Base-by-base conservation (phyloP, 1,140 invertebrate genomes). In the Drosophila trapezifrons region DNA sequence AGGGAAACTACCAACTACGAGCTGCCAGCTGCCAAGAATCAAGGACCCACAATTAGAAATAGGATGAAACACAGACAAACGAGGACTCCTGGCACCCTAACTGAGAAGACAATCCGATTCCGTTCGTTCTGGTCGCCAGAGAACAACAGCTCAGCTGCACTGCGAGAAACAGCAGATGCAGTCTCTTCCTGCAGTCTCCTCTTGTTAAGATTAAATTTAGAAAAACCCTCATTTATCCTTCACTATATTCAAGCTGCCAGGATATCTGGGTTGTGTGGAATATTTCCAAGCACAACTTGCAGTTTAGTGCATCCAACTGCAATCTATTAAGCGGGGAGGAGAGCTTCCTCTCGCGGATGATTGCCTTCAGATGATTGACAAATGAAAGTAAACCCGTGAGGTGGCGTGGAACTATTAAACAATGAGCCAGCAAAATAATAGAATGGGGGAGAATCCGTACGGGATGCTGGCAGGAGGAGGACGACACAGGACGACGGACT, bases 341-440 rank as follows among this genome's bases (percentile, higher is more conserved):
- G 27, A n/a, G 10, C 10, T 29, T 17, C 8, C 2, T 32, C 17
- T 12, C 13, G 27, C 32, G 27, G 40, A 58, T 29, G 56, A 51
- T 62, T 35, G 65, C 65, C 67, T 40, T 22, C 25, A 60, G 57
- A 54, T 82, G 59, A 76, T 83, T 86, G 82, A 86, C 83, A 86
- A 86, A 86, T 87, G 83, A 76, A 73, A 66, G 25, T 43, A 43
- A 65, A 47, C 18, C 56, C 49, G 49, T 58, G 56, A 76, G 56
- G 47, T 79, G 76, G 67, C 83, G 49, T 56, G 37, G 49, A 59
- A 63, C 74, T 82, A 82, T 82, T 77, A 75, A 80, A 57, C 63
- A 60, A 85, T 75, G 38, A 60, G 37, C 17, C 27, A 46, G 54
- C 42, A 37, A 22, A 55, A 62, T 32, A 32, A 10, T 32, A 32